Conservation (phyloP, 2,113 vertebrate genomes). For the Procavia capensis region DNA sequence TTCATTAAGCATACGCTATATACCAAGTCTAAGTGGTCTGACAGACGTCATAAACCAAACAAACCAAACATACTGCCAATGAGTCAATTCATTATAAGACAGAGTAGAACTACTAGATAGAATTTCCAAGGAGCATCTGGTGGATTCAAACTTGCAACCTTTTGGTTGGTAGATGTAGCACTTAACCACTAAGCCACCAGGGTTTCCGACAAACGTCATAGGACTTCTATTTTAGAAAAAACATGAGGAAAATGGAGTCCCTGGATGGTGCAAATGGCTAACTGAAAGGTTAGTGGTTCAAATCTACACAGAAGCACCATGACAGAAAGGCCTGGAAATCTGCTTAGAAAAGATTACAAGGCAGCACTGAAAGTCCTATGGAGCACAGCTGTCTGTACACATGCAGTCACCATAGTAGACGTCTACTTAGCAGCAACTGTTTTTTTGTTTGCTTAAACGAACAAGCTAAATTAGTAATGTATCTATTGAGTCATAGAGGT, state of each 20-base stretch:
- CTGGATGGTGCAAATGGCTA: not conserved
- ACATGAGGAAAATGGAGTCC: not conserved
- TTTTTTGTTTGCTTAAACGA: not conserved
- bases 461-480: not conserved
- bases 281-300: not conserved
- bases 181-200: too few species aligned
- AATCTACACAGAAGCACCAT: not conserved
- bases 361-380: not conserved
- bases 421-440: not conserved
- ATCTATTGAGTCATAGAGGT: not conserved
- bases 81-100: too few species aligned
- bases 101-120: too few species aligned
- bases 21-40: not conserved
- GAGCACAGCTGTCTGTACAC: not conserved
- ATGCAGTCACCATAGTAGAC: not conserved
- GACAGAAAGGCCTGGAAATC: not conserved
- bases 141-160: too few species aligned
- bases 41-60: too few species aligned
- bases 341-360: not conserved
- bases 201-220: too few species aligned
- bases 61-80: too few species aligned
- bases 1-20: constrained; percentile 35
- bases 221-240: not conserved
- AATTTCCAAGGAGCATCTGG: too few species aligned
- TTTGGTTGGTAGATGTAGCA: too few species aligned